These are phyloP conservation scores for Oncopeltus fasciatus DNA, from an alignment of 1,140 invertebrate species.

Conservation along the genomic window DNA sequence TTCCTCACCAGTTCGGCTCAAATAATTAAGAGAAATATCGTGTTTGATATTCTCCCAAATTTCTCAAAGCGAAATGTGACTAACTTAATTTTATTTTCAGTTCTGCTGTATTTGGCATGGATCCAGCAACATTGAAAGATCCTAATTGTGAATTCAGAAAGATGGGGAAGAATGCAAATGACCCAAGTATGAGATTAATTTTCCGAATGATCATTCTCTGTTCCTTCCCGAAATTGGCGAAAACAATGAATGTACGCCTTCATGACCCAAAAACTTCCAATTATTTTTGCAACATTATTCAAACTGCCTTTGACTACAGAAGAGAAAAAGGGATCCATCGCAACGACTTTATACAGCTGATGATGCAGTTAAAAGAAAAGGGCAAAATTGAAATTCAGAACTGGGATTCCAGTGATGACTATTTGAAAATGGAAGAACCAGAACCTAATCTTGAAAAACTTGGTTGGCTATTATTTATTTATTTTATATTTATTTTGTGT, in stretches of 20 bases:
- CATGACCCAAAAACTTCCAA: constrained; percentile 14
- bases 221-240: constrained; percentile 13
- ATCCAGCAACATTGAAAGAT: constrained; percentile 36
- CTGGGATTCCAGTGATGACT: constrained; percentile 5
- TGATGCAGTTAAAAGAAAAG: constrained; percentile 23
- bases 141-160: constrained; percentile 33
- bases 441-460: neutral
- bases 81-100: neutral
- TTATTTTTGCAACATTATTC: constrained; percentile 20
- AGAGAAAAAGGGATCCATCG: constrained; percentile 12
- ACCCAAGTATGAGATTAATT: neutral
- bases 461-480: no score
- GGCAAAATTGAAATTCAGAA: constrained; percentile 6
- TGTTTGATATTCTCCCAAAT: no score
- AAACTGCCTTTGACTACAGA: constrained; percentile 22
- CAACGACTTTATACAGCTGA: constrained; percentile 26
- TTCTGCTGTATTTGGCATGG: constrained; percentile 39
- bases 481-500: no score
- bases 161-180: constrained; percentile 29
- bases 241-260: constrained; percentile 4
- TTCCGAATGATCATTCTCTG: neutral
- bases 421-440: neutral
- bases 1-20: no score
- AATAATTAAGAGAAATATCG: no score
- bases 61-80: no score